These are phyloP conservation scores for Ailurus styani DNA, from an alignment of 2,113 vertebrate genomes.

Conservation along the genomic window DNA sequence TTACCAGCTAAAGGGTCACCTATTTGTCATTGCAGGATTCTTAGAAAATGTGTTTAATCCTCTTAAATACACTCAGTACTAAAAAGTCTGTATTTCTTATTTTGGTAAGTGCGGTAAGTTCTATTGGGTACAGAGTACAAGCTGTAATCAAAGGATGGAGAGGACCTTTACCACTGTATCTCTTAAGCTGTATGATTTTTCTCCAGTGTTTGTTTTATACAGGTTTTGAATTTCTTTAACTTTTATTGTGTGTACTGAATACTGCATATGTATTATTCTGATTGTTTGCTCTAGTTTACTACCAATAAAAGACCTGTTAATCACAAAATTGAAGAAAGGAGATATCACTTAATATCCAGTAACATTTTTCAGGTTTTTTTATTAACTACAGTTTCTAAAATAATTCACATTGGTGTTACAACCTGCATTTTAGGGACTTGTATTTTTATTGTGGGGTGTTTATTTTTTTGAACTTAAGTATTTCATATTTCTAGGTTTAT, in stretches of 20 bases:
- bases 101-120: slow-evolving; percentile 72
- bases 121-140: slow-evolving; percentile 65
- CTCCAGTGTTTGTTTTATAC: slow-evolving; percentile 78
- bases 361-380: slow-evolving; percentile 52
- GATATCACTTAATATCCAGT: slow-evolving; percentile 77
- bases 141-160: slow-evolving; percentile 72
- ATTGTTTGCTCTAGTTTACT: slow-evolving; percentile 87
- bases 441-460: neutral
- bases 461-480: neutral
- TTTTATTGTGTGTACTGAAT: slow-evolving; percentile 86
- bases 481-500: slow-evolving; percentile 1
- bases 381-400: slow-evolving; percentile 51
- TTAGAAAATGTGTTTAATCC: slow-evolving; percentile 77
- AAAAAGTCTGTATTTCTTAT: slow-evolving; percentile 74
- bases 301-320: slow-evolving; percentile 86
- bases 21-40: slow-evolving; percentile 75
- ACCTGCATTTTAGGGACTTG: neutral
- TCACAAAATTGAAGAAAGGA: slow-evolving; percentile 80
- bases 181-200: slow-evolving; percentile 77
- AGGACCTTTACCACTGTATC: slow-evolving; percentile 79
- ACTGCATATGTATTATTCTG: slow-evolving; percentile 86
- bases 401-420: neutral
- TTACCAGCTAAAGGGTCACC: slow-evolving; percentile 69
- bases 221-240: slow-evolving; percentile 83
- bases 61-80: slow-evolving; percentile 77